Percentiles rank a stretch among this genome's conserved stretches.
These are phyloP conservation scores for Galeopsomyia nigrocyanea DNA, from an alignment of 2,888 invertebrate species.

Conservation along the genomic window DNA sequence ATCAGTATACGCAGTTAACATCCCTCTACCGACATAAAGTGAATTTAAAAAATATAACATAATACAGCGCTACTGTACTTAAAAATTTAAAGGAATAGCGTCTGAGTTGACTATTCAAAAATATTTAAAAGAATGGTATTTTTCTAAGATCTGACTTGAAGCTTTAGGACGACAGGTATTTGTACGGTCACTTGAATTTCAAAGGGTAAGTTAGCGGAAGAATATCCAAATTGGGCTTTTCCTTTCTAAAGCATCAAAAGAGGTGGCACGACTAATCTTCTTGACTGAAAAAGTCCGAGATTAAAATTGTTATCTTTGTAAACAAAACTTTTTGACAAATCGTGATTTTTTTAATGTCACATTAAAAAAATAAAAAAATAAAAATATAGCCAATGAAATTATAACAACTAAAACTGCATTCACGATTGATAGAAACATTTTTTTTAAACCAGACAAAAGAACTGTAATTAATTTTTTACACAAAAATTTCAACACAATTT, in stretches of 20 bases:
- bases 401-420: too few relatives aligned
- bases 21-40: too few relatives aligned
- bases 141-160: constrained; percentile 24
- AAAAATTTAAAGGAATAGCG: constrained; percentile 11
- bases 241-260: constrained; percentile 10
- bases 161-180: constrained; percentile 29
- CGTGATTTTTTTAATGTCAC: constrained; percentile 5
- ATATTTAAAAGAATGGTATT: constrained; percentile 40
- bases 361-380: background rate
- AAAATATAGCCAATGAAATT: background rate
- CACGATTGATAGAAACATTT: too few relatives aligned
- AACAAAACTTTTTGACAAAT: constrained; percentile 23
- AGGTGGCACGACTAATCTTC: constrained; percentile 39
- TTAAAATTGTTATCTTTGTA: constrained; percentile 45
- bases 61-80: background rate
- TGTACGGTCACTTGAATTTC: constrained; percentile 34
- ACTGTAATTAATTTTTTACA: too few relatives aligned
- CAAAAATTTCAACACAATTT: too few relatives aligned
- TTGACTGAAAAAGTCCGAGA: constrained; percentile 34
- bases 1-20: too few relatives aligned
- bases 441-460: too few relatives aligned
- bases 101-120: constrained; percentile 16
- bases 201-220: constrained; percentile 42
- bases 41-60: too few relatives aligned
- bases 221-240: background rate